Base-by-base conservation (phyloP, 23 tunicate genomes). In the Halocynthia roretzi region DNA sequence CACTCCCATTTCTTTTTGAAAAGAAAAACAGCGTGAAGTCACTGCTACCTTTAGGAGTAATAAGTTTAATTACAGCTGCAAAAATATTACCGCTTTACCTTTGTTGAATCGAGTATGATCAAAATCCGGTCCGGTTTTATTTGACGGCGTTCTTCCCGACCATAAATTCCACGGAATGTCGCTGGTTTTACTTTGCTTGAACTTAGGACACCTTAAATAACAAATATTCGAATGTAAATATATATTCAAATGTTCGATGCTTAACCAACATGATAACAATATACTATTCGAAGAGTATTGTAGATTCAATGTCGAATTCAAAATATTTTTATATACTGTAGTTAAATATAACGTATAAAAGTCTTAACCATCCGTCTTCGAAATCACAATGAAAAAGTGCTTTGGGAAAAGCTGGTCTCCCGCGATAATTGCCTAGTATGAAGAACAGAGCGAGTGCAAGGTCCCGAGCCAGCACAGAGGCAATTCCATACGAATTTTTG, bases 91-190 rank as follows among this genome's bases (percentile, higher is more conserved):
- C 44, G 44, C 44, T 31, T 74, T 54, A 74, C 78, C 55, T 74
- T 53, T 19, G 6, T 74, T 74, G 63, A 74, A 74, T 56, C 78
- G 66, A 8, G 78, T 74, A n/a, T 74, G 78, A 54, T 74, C 78
- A 12, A 11, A 15, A 53, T 74, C 56, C 14, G 78, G 78, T 5
- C 78, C 78, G 20, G 78, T 74, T 52, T n/a, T 31, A 74, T 74
- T 74, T 8, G 78, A 74, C 8, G 78, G 78, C 21, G 78, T 74
- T 9, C 18, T 22, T 12, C 78, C 78, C 56, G 55, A 54, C 49
- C 62, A 54, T 74, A 74, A 74, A 54, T 54, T 74, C 78, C 78
- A 74, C 1, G 78, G 78, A 15, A 74, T 74, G 63, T 74, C 78
- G n/a, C 78, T 6, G 15, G 40, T 6, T 14, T 50, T 48, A 52